Base-by-base conservation (phyloP, 1,140 invertebrate species). In the Lordiphosa stackelbergi region DNA sequence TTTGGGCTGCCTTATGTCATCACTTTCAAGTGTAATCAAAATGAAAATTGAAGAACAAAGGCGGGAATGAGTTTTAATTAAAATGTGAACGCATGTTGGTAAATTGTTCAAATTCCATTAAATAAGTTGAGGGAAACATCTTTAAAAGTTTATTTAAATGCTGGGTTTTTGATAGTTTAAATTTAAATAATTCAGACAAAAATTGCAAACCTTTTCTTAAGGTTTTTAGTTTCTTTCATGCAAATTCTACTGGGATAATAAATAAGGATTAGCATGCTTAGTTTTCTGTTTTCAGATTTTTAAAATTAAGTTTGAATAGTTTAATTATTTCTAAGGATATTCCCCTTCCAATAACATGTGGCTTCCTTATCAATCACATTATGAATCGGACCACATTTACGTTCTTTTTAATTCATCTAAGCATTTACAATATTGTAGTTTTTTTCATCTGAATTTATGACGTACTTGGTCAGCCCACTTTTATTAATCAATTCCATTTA, bases 391-490 rank as follows among this genome's bases (percentile, higher is more conserved):
- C 43, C 43, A 46, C 8, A 31, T 31, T 31, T 31, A 31, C 28
- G 28, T 12, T 46, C 43, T 10, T 12, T 46, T 9, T n/a, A 34
- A 46, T 34, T 24, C 42, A 45, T 45, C 24, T 13, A 22, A 9
- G 43, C 11, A 13, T 34, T 24, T 28, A 12, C 28, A 46, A 13
- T 34, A 8, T 7, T 31, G 6, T 31, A 8, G 28, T 31, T 31
- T 31, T 31, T 31, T 31, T 31, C 28, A 31, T 13, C 3, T 28
- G 11, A 9, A 13, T n/a, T 46, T 31, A 13, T 46, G 43, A 46
- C 43, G 43, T 46, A 31, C 13, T 46, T 46, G 43, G 19, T 46
- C 43, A 46, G 24, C 43, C 43, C 43, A 46, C 43, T 34, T 46
- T 46, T 46, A 31, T 31, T 31, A 31, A 31, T 46, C 22, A 11